phyloP scores from a whole-genome alignment of 2,797 vertebrate species.

The Schizopygopsis malacanthus region DNA sequence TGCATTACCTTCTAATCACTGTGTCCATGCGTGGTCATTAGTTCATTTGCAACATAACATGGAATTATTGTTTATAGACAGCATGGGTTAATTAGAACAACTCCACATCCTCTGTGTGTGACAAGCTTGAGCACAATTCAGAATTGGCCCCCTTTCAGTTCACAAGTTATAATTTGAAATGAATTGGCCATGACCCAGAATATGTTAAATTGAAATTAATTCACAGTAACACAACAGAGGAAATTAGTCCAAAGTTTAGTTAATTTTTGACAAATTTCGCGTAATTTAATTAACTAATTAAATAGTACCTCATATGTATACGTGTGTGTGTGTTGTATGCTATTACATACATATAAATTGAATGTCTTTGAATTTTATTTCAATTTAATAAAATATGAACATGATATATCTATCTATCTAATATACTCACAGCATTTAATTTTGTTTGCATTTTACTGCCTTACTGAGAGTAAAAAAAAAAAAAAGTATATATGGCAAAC shows the following conservation, averaged over 20 bases:
- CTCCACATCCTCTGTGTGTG: background rate
- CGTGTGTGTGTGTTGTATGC: no score
- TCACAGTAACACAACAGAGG: background rate
- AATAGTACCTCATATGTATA: background rate
- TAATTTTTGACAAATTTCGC: background rate
- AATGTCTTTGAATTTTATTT: background rate
- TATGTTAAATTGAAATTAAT: background rate
- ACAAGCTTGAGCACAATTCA: background rate
- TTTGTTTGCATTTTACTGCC: background rate
- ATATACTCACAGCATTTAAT: background rate
- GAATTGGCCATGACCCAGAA: background rate
- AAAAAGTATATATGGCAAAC: background rate
- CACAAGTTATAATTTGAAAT: background rate
- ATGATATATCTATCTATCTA: background rate
- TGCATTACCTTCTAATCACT: slow-evolving; percentile 34
- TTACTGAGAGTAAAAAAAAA: background rate
- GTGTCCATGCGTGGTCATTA: slow-evolving; percentile 12
- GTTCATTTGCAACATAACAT: slow-evolving; percentile 23
- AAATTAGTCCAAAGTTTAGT: background rate
- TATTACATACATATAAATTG: background rate
- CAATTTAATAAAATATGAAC: no score
- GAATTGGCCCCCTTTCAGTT: slow-evolving; percentile 1
- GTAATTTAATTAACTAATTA: background rate
- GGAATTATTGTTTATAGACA: slow-evolving; percentile 22
- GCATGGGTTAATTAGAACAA: slow-evolving; percentile 21